A percentile compares a stretch with the other conserved stretches of the same genome.
phyloP scores from a whole-genome alignment of 2,888 invertebrate genomes.

The Sphaerophoria rueppellii region DNA sequence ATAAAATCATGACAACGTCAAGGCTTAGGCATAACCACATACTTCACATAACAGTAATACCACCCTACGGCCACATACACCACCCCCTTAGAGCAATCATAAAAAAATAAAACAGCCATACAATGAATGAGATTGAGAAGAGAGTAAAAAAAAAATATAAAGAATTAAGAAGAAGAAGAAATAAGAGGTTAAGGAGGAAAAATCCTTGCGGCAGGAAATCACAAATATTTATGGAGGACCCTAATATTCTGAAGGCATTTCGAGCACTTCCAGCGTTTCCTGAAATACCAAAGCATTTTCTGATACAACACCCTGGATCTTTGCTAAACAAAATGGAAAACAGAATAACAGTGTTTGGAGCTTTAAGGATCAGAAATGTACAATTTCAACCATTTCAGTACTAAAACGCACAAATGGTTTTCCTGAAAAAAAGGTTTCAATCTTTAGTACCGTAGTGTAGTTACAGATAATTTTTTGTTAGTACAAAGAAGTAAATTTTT shows the following conservation, averaged over 20 bases:
- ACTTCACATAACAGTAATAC: slow-evolving; percentile 36
- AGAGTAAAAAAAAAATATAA: slow-evolving; percentile 8
- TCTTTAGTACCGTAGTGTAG: neutral
- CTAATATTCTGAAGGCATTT: slow-evolving; percentile 63
- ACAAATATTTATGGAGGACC: slow-evolving; percentile 69
- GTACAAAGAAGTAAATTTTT: neutral
- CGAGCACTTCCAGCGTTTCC: slow-evolving; percentile 17
- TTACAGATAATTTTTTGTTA: neutral
- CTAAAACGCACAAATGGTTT: too few species aligned
- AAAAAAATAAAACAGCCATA: slow-evolving; percentile 35
- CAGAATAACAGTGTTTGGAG: too few species aligned
- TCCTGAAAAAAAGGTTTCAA: neutral
- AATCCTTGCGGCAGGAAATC: slow-evolving; percentile 59
- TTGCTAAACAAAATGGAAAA: too few species aligned
- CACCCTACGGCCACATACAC: slow-evolving; percentile 7
- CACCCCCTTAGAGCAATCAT: slow-evolving; percentile 24
- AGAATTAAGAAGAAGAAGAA: neutral
- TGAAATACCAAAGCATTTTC: slow-evolving; percentile 4
- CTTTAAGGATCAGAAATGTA: too few species aligned
- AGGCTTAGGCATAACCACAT: slow-evolving; percentile 39
- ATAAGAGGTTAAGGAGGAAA: neutral
- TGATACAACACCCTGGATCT: neutral
- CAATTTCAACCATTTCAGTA: too few species aligned
- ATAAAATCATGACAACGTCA: slow-evolving; percentile 42
- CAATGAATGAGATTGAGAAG: slow-evolving; percentile 15